Evolutionary conservation across 2,888 invertebrate genomes (phyloP), one percentile per base, ranked within the genome.

Genomic region (Alcis repandata): DNA sequence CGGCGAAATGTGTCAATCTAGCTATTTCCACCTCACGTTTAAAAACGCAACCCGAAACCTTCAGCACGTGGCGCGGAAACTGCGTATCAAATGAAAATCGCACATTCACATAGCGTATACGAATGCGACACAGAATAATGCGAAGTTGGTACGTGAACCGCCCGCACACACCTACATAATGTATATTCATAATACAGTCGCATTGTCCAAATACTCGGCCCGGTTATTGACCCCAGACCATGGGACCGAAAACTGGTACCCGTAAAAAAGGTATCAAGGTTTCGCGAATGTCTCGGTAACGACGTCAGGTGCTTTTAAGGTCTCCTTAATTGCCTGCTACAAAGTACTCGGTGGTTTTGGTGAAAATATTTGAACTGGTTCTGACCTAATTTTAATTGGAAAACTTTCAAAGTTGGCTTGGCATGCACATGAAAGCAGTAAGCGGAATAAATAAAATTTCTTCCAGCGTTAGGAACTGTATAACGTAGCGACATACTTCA

Each of bases 201-300:
- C 82, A 81, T 84, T 83, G 86, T 86, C 87, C 82, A 86, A 88
- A 86, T 85, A 82, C 82, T 70, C 82, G 91, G 87, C 78, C 91
- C 77, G 92, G 90, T 91, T 91, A 90, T 91, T 89, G 90, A 88
- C 87, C 91, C 75, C 51, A 69, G 72, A 59, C 73, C 69, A 72
- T 72, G 79, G 75, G 72, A 77, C 77, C 77, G 61, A 69, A 82
- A 85, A 85, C 87, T 80, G 79, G 89, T 81, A 79, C 79, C 82
- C 71, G 79, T 79, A 60, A 63, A 71, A 70, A 71, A 66, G 40
- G 51, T 54, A 49, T 43, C 58, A 61, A 67, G 62, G 54, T 36
- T 60, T 69, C 22, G 73, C 73, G 65, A 73, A 71, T 67, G 57
- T 67, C 69, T 61, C 66, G 10, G 59, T 59, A 64, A 57, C 63